These are phyloP conservation scores for Agriopis leucophaearia DNA, from an alignment of 2,888 invertebrate genomes.

Conservation along the genomic window DNA sequence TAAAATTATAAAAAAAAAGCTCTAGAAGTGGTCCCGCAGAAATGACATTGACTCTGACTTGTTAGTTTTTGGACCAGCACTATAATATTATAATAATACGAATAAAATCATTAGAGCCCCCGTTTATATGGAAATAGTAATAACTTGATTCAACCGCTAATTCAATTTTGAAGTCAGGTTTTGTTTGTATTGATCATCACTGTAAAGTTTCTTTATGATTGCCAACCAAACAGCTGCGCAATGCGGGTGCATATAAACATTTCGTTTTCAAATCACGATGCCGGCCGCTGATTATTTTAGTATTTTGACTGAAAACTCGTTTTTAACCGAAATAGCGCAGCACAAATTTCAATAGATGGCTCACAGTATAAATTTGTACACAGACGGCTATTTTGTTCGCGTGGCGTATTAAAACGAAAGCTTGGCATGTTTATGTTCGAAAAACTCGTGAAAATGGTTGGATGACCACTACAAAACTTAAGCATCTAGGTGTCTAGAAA, in stretches of 20 bases:
- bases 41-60: too few relatives aligned
- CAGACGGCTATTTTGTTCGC: background rate
- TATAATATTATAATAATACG: too few relatives aligned
- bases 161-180: too few relatives aligned
- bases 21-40: too few relatives aligned
- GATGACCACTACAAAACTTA: background rate
- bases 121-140: too few relatives aligned
- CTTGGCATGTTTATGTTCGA: background rate
- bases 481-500: background rate
- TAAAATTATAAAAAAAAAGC: too few relatives aligned
- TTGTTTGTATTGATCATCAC: too few relatives aligned
- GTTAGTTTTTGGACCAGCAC: too few relatives aligned
- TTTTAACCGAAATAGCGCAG: conserved; percentile 23
- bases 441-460: conserved; percentile 5
- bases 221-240: conserved; percentile 4
- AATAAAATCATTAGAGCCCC: too few relatives aligned
- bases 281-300: conserved; percentile 35
- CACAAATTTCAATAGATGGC: conserved; percentile 27
- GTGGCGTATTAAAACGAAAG: conserved; percentile 4
- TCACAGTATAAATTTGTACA: conserved; percentile 1
- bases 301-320: conserved; percentile 38
- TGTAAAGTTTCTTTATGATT: background rate
- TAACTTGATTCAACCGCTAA: too few relatives aligned
- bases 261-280: conserved; percentile 43
- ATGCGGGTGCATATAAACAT: conserved; percentile 35